These are phyloP conservation scores for Leptatherina wallacei DNA, from an alignment of 2,797 vertebrate genomes.

Conservation along the genomic window DNA sequence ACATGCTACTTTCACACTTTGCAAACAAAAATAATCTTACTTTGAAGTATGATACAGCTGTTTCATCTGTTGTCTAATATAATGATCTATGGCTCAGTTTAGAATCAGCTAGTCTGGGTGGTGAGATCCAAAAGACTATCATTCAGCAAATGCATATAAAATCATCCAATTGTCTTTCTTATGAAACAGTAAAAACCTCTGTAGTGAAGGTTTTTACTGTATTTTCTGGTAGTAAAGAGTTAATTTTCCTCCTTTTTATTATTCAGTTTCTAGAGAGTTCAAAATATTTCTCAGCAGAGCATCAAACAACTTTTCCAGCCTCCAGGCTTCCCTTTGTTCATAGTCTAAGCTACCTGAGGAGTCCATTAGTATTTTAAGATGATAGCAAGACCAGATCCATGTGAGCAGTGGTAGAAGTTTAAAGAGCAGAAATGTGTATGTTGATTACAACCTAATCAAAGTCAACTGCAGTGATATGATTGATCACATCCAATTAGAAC, in stretches of 20 bases:
- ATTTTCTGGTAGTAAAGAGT: not conserved
- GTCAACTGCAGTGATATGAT: slow-evolving; percentile 10
- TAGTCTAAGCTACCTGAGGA: slow-evolving; percentile 13
- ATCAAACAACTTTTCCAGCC: slow-evolving; percentile 25
- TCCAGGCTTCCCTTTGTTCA: slow-evolving; percentile 26
- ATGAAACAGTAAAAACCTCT: not conserved
- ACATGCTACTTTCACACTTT: not conserved
- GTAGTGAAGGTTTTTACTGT: not conserved
- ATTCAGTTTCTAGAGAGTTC: not conserved
- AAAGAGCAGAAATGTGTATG: slow-evolving; percentile 22
- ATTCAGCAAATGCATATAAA: not conserved
- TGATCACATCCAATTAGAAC: slow-evolving; percentile 62
- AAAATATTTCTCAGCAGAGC: slow-evolving; percentile 18
- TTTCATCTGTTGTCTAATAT: slow-evolving; percentile 25
- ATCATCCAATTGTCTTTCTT: not conserved
- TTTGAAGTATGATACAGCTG: slow-evolving; percentile 23
- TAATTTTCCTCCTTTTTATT: not conserved
- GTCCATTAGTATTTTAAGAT: slow-evolving; percentile 20
- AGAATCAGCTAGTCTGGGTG: too few relatives aligned
- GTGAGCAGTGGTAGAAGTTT: slow-evolving; percentile 4
- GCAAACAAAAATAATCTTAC: not conserved
- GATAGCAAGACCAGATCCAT: slow-evolving; percentile 8
- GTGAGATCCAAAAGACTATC: not conserved
- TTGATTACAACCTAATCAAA: slow-evolving; percentile 28
- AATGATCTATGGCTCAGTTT: not conserved